phyloP scores from a whole-genome alignment of 2,797 vertebrate species.

The Diglossa cyanea region DNA sequence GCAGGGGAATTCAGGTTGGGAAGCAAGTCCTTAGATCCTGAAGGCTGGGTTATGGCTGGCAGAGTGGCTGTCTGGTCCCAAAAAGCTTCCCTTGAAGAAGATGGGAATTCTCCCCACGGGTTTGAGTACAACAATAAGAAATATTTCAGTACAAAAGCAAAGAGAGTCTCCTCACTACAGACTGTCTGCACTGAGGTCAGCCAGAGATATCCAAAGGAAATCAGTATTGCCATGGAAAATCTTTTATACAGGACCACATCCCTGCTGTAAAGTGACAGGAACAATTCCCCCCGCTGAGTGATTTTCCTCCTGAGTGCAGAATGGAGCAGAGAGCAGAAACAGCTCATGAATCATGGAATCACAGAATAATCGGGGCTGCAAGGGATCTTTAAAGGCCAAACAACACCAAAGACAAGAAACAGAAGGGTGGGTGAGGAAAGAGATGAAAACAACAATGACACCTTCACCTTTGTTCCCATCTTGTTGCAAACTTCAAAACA shows the following conservation, averaged over 20 bases:
- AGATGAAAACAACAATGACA: background rate
- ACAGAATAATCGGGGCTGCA: background rate
- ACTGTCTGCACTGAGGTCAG: background rate
- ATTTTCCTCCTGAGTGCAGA: background rate
- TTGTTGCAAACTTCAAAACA: background rate
- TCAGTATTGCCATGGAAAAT: background rate
- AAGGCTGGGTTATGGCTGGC: background rate
- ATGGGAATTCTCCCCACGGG: fast-evolving
- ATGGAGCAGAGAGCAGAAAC: background rate
- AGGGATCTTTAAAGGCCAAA: background rate
- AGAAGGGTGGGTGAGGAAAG: background rate
- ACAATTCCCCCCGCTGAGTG: background rate
- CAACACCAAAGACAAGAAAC: background rate
- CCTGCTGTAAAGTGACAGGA: background rate
- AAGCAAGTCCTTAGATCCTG: background rate
- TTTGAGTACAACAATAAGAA: fast-evolving
- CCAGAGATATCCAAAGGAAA: background rate
- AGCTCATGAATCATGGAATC: background rate
- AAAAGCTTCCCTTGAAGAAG: background rate
- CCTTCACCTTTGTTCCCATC: background rate
- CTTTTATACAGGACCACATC: background rate
- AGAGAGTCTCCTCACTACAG: background rate
- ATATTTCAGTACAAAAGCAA: background rate
- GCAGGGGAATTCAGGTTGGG: background rate
- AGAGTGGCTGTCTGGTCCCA: background rate